phyloP scores from a whole-genome alignment of 2,888 invertebrate species.

The Drosophila formosana region DNA sequence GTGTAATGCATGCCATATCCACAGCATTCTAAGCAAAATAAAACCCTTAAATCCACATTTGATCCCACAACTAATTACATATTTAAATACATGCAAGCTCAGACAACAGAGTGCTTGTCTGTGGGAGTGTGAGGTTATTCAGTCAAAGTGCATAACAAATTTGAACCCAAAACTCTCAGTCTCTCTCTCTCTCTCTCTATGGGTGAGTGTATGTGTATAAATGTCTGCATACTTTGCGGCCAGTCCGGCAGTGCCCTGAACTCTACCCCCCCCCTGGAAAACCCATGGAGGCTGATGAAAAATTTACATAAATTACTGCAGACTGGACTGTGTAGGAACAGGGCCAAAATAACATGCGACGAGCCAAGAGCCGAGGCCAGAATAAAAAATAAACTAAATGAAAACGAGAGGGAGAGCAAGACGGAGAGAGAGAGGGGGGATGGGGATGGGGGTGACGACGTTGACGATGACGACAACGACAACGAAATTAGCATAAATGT shows the following conservation, averaged over 20 bases:
- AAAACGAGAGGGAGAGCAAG: neutral
- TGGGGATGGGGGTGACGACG: constrained; percentile 15
- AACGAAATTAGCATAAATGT: constrained; percentile 62
- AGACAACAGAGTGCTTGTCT: constrained; percentile 1
- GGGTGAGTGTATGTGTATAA: constrained; percentile 15
- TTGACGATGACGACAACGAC: constrained; percentile 60
- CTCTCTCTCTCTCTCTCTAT: neutral
- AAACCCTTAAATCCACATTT: constrained; percentile 56
- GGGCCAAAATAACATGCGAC: constrained; percentile 53
- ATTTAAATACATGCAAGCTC: constrained; percentile 68
- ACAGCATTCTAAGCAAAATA: constrained; percentile 10
- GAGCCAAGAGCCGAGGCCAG: constrained; percentile 37
- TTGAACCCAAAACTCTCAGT: constrained; percentile 26
- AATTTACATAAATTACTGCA: constrained; percentile 75
- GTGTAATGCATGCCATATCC: constrained; percentile 10
- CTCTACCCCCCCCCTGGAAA: constrained; percentile 19
- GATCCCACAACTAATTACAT: constrained; percentile 67
- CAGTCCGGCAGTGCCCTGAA: constrained; percentile 44
- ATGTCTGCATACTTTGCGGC: constrained; percentile 54
- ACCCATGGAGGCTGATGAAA: constrained; percentile 67
- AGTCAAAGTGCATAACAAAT: constrained; percentile 62
- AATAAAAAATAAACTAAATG: constrained; percentile 9
- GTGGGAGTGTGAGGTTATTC: neutral
- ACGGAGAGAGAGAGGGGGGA: neutral
- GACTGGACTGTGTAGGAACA: constrained; percentile 47